Conservation (phyloP, 2,113 vertebrate species). For the Stegostoma tigrinum region DNA sequence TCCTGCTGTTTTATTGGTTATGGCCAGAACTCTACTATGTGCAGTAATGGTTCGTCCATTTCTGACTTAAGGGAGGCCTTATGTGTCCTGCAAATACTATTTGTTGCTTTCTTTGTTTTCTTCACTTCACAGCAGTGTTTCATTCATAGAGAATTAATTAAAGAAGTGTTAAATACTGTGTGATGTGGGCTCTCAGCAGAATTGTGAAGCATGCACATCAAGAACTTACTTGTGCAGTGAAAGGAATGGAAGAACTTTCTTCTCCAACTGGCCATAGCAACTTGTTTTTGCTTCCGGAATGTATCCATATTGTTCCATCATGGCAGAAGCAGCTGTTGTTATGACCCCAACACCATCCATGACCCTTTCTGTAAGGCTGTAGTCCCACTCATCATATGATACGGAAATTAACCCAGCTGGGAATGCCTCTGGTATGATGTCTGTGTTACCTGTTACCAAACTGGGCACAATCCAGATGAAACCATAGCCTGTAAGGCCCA, state of each 20-base stretch:
- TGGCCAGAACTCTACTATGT: not conserved
- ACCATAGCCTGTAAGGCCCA: conserved; percentile 88
- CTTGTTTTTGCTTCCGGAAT: conserved; percentile 85
- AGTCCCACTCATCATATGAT: conserved; percentile 95
- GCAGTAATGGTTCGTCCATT: not conserved
- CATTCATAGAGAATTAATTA: not conserved
- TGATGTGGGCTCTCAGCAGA: not conserved
- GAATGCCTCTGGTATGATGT: conserved; percentile 79
- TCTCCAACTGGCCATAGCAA: conserved; percentile 84
- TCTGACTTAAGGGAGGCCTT: not conserved
- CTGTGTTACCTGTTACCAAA: conserved; percentile 79
- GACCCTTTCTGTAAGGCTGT: conserved; percentile 79
- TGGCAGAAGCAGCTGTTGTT: conserved; percentile 81
- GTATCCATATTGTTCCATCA: conserved; percentile 84
- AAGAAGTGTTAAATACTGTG: not conserved
- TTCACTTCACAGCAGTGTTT: not conserved
- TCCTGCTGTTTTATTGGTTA: not conserved
- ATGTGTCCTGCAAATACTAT: not conserved
- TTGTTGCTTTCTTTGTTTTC: not conserved
- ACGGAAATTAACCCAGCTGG: conserved; percentile 90
- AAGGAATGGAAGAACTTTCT: conserved; percentile 70
- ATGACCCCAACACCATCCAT: conserved; percentile 88
- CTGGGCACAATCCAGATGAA: conserved; percentile 97
- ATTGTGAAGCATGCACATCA: not conserved
- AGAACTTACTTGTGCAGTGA: conserved; percentile 83